A percentile compares a stretch with the other conserved stretches of the same genome.
These are phyloP conservation scores for Cepaea hortensis DNA, from an alignment of 2,888 invertebrate genomes.

Conservation along the genomic window DNA sequence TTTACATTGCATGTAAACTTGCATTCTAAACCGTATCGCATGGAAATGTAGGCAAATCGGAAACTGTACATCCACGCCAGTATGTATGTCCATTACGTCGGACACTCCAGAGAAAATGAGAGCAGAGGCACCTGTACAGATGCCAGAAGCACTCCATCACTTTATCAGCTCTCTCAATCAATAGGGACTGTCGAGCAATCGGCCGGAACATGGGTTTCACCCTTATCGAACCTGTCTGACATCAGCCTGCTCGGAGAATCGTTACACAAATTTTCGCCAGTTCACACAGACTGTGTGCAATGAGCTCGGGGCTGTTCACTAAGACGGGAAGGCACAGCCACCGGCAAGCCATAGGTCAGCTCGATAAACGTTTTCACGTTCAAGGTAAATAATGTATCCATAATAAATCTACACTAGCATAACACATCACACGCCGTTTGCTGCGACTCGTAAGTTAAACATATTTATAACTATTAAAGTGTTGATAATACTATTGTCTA, in stretches of 20 bases:
- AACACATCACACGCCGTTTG: too few species aligned
- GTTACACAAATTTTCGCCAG: slow-evolving; percentile 17
- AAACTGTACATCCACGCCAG: too few species aligned
- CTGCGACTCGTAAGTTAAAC: too few species aligned
- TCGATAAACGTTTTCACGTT: background rate
- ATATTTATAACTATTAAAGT: too few species aligned
- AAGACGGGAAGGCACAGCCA: background rate
- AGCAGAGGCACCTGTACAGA: background rate
- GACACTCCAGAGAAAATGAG: slow-evolving; percentile 12
- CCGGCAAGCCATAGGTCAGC: background rate
- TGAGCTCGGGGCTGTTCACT: background rate
- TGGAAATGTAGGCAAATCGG: too few species aligned
- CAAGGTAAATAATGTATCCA: too few species aligned
- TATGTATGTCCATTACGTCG: background rate
- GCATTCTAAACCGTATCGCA: too few species aligned
- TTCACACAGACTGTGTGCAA: background rate
- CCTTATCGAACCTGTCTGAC: slow-evolving; percentile 28
- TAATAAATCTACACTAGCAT: too few species aligned
- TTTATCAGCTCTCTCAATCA: slow-evolving; percentile 17
- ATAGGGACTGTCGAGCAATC: slow-evolving; percentile 28
- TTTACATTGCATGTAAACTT: too few species aligned
- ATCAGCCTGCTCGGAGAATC: background rate
- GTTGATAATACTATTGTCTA: too few species aligned
- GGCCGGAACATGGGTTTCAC: slow-evolving; percentile 29
- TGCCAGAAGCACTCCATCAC: background rate